Percentiles rank a stretch among this genome's conserved stretches.
Conservation (phyloP, 2,888 invertebrate genomes). For the Stenurella melanura region DNA sequence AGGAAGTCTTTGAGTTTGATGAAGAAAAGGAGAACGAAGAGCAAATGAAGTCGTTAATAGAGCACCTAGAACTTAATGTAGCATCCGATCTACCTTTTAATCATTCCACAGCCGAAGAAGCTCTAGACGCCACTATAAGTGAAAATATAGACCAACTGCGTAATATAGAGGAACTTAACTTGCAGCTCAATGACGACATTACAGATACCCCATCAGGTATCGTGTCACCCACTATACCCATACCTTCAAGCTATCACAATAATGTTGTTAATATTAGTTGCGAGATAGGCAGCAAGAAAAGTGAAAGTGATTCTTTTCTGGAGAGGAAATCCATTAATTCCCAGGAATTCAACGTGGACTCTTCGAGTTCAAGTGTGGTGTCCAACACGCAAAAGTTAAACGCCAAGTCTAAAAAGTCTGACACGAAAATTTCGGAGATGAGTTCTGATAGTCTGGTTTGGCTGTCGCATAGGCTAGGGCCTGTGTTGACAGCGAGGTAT, state of each 20-base stretch:
- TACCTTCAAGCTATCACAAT: slow-evolving; percentile 76
- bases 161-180: slow-evolving; percentile 72
- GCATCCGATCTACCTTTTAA: slow-evolving; percentile 74
- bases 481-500: slow-evolving; percentile 93
- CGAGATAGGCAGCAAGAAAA: slow-evolving; percentile 79
- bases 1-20: slow-evolving; percentile 85
- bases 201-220: slow-evolving; percentile 58
- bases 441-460: slow-evolving; percentile 92
- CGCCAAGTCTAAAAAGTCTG: slow-evolving; percentile 54
- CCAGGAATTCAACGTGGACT: slow-evolving; percentile 48
- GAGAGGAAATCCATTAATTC: slow-evolving; percentile 53
- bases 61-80: slow-evolving; percentile 71
- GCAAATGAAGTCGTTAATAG: slow-evolving; percentile 67
- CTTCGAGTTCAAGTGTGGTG: slow-evolving; percentile 46
- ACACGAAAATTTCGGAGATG: slow-evolving; percentile 86
- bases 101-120: slow-evolving; percentile 75
- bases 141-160: slow-evolving; percentile 67
- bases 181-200: slow-evolving; percentile 74
- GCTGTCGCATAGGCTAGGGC: slow-evolving; percentile 94
- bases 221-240: slow-evolving; percentile 81
- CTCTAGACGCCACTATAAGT: slow-evolving; percentile 72
- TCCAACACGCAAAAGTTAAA: slow-evolving; percentile 30
- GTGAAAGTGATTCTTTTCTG: slow-evolving; percentile 70
- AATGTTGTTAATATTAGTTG: slow-evolving; percentile 76
- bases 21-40: slow-evolving; percentile 78